Evolutionary conservation across 2,797 vertebrate genomes (phyloP).

Genomic region (Pipistrellus pipistrellus): DNA sequence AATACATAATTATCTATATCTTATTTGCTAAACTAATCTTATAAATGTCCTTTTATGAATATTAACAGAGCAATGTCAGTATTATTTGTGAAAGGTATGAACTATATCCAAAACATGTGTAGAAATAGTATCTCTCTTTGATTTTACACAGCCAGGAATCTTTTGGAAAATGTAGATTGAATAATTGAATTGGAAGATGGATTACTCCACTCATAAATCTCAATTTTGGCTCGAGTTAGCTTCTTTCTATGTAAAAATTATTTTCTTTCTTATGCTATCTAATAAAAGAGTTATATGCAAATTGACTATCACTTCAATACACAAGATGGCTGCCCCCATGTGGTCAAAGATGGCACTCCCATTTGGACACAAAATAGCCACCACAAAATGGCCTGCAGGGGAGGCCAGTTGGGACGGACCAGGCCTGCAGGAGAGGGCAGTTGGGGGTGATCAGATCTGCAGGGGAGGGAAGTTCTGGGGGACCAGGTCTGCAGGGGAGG

Average conservation of each 20-base stretch:
- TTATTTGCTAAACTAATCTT: constrained; percentile 79
- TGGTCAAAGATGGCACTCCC: too few relatives aligned
- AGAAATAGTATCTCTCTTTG: constrained; percentile 65
- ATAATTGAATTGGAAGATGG: constrained; percentile 65
- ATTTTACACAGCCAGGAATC: constrained; percentile 77
- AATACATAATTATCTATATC: constrained; percentile 71
- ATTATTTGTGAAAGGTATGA: constrained; percentile 76
- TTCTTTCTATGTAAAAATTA: constrained; percentile 48
- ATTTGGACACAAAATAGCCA: too few relatives aligned
- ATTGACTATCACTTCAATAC: too few relatives aligned
- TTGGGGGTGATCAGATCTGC: too few relatives aligned
- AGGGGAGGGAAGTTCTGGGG: too few relatives aligned
- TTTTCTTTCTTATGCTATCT: constrained; percentile 8
- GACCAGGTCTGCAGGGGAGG: too few relatives aligned
- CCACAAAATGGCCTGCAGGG: too few relatives aligned
- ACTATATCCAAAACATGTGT: constrained; percentile 37
- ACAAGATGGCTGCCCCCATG: too few relatives aligned
- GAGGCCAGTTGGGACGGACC: too few relatives aligned
- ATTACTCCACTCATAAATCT: constrained; percentile 63
- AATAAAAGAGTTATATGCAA: too few relatives aligned
- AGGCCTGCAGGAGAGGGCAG: too few relatives aligned
- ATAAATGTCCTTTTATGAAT: constrained; percentile 73
- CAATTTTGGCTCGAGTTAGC: constrained; percentile 42
- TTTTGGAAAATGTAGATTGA: constrained; percentile 1
- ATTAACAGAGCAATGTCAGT: constrained; percentile 60